These are phyloP conservation scores for Bombus impatiens DNA, from an alignment of 1,140 invertebrate genomes.

Conservation along the genomic window DNA sequence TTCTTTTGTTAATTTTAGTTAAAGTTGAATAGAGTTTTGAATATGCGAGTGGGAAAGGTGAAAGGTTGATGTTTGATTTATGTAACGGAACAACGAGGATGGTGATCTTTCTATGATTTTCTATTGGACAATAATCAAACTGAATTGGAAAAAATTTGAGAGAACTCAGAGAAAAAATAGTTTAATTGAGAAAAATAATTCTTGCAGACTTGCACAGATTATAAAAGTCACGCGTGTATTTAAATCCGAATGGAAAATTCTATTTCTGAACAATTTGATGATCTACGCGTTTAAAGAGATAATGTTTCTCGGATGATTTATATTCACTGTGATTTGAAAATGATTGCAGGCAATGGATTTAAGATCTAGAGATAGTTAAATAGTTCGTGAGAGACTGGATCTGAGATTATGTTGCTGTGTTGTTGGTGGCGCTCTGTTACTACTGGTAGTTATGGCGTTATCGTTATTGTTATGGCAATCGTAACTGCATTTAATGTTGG, in stretches of 20 bases:
- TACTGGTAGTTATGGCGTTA: neutral
- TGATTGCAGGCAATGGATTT: conserved; percentile 1
- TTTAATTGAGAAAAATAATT: no score
- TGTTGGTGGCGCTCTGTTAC: neutral
- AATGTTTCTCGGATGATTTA: neutral
- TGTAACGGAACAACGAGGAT: neutral
- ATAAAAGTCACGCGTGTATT: no score
- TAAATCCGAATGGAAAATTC: neutral
- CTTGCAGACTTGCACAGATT: neutral
- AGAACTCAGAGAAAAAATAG: no score
- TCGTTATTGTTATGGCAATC: conserved; percentile 17
- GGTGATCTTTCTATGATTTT: neutral
- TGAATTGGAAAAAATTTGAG: no score
- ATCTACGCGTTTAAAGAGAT: no score
- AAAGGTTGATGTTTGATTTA: neutral
- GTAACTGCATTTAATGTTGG: neutral
- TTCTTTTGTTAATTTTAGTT: neutral
- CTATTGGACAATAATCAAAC: no score
- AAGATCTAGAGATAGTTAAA: conserved; percentile 11
- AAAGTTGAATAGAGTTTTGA: neutral
- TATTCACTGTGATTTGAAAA: neutral
- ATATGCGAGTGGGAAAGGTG: neutral
- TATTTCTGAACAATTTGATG: neutral
- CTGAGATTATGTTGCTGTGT: conserved; percentile 12
- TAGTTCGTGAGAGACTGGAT: neutral